Base-by-base conservation (phyloP, 2,888 invertebrate species). In the Carpatolechia fugitivella region DNA sequence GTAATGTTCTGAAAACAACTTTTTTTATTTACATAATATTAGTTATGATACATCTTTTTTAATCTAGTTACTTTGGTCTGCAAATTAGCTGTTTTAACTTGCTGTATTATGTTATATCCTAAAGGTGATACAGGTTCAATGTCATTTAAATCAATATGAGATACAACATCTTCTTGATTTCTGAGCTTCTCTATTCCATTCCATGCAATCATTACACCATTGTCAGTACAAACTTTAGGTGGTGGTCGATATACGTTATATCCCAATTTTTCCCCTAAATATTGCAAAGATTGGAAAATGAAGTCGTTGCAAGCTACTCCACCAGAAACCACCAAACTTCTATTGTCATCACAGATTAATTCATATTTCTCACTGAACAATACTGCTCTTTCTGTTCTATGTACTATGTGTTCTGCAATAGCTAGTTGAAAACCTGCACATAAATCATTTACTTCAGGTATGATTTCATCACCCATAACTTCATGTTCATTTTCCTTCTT, bases 201-300 rank as follows among this genome's bases (percentile, higher is more conserved):
- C 98, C 99, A 99, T 14, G 99, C 99, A 68, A 99, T 97, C 99
- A 99, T 99, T 31, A 98, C 93, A 6, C 99, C 99, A 92, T 99
- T 99, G 80, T 99, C 99, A 0, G 98, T 98, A 78, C 99, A 99
- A 8, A 98, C 91, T 71, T 92, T 91, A 18, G 95, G 93, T 2
- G 97, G 95, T 11, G 99, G 98, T 56, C 95, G 92, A 55, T 93
- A 89, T 3, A 96, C 86, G 70, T 87, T 88, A 68, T 93, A 96
- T 0, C 91, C 92, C 68, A 92, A 90, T 64, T 93, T 90, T 13
- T 90, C 71, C 64, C 96, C 95, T 60, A 98, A 77, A 48, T 93
- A 82, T 69, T 91, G 70, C 14, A 99, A 82, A 50, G 94, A 93
- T 61, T 92, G 85, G 50, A 93, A 93, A 52, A 99, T 94, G 71